Evolutionary conservation across 2,113 vertebrate genomes (phyloP).

Genomic region (Indicator indicator): DNA sequence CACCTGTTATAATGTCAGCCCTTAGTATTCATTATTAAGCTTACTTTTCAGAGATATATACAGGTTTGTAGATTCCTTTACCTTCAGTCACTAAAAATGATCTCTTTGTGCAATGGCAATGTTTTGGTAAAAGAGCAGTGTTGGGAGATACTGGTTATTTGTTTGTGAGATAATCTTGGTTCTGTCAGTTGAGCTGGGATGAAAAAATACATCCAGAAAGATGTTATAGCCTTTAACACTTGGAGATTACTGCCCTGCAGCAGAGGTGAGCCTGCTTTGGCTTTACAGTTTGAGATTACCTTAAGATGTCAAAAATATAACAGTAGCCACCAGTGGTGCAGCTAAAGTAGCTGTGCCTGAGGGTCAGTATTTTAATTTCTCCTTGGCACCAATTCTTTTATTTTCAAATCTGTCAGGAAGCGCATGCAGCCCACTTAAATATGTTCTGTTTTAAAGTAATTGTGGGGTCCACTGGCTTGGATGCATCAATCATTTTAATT

Average conservation of each 20-base stretch:
- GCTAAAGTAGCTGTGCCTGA: not conserved
- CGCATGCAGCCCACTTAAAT: not conserved
- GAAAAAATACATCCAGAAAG: not conserved
- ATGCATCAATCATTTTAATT: not conserved
- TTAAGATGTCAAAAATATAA: not conserved
- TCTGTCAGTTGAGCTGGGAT: not conserved
- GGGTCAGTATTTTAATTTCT: not conserved
- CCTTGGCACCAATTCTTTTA: not conserved
- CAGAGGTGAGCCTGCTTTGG: not conserved
- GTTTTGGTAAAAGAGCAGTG: not conserved
- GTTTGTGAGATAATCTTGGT: not conserved
- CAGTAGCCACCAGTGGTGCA: rapidly evolving
- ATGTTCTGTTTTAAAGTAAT: not conserved
- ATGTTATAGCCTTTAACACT: not conserved
- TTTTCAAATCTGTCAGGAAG: not conserved
- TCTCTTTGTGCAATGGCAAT: not conserved
- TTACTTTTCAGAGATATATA: not conserved
- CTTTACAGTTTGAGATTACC: not conserved
- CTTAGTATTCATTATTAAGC: not conserved
- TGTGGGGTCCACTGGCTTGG: not conserved
- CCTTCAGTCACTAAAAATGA: not conserved
- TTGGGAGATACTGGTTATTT: not conserved
- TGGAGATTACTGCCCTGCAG: not conserved
- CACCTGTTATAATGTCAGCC: not conserved
- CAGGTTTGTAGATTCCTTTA: not conserved